Base-by-base conservation (phyloP, 2,797 vertebrate species). In the Sibirionetta formosa region DNA sequence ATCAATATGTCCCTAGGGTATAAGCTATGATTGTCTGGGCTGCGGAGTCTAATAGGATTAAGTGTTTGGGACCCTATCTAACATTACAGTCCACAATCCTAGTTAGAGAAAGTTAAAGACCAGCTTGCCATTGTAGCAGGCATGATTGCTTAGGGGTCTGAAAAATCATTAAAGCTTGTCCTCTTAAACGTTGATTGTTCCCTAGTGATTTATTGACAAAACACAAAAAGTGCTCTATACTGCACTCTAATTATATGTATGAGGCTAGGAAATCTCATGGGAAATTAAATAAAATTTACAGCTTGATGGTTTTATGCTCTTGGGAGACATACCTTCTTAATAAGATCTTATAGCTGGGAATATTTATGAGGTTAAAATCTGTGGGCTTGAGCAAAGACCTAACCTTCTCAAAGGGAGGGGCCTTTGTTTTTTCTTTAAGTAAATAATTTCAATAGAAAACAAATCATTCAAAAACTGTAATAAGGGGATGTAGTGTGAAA, bases 201-300 rank as follows among this genome's bases (percentile, higher is more conserved):
- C 99, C 98, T 77, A 87, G 99, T 99, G 99, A 98, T 99, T 99
- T 99, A 99, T 99, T 99, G 99, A 99, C 99, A 99, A 99, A 99
- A 98, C 98, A 99, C 98, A 98, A 98, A 98, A 98, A 98, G 98
- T 98, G 98, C 98, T 99, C 98, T 99, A 98, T 98, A 98, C 98
- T 98, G 98, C 98, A 98, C 98, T 99, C 99, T 99, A 99, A 99
- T 99, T 99, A 99, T 99, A 99, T 99, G 99, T 99, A 99, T 98
- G 99, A 99, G 99, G 99, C 99, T 99, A 98, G 98, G 98, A 98
- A 97, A 98, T 98, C 99, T 99, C 99, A 91, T 97, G 99, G 99
- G 99, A 99, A 99, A 99, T 99, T 99, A 99, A 99, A 99, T 98
- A 98, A 99, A 99, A 99, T 99, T 99, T 99, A 99, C 98, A 99